phyloP scores from a whole-genome alignment of 2,888 invertebrate genomes.

The Hyles lineata region DNA sequence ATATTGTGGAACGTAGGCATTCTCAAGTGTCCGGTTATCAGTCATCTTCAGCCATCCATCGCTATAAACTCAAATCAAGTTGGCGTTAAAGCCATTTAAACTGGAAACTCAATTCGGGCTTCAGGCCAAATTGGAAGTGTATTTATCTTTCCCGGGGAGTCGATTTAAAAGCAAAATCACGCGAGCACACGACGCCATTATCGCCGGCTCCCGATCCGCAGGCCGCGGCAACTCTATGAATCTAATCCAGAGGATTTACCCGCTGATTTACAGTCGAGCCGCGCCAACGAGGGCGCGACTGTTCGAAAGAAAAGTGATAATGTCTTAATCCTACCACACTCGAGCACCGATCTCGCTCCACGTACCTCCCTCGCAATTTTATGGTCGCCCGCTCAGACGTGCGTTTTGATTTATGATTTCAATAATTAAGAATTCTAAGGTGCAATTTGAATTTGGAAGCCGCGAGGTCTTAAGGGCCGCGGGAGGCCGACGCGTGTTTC shows the following conservation, averaged over 20 bases:
- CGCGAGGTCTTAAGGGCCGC: conserved; percentile 70
- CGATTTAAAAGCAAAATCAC: conserved; percentile 85
- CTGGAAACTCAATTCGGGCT: conserved; percentile 67
- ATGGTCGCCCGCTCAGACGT: conserved; percentile 82
- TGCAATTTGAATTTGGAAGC: conserved; percentile 83
- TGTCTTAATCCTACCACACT: conserved; percentile 87
- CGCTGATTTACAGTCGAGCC: conserved; percentile 83
- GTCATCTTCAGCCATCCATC: conserved; percentile 68
- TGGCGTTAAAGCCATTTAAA: conserved; percentile 73
- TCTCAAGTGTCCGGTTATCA: conserved; percentile 63
- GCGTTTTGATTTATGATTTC: conserved; percentile 85
- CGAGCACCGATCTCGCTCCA: conserved; percentile 58
- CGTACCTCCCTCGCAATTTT: conserved; percentile 69
- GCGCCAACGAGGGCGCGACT: conserved; percentile 76
- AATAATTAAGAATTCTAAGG: conserved; percentile 85
- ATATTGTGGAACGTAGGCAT: not conserved
- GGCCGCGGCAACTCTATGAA: conserved; percentile 83
- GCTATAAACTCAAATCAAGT: conserved; percentile 68
- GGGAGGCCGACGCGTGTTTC: conserved; percentile 81
- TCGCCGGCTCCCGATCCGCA: conserved; percentile 77
- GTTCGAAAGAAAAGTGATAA: conserved; percentile 87
- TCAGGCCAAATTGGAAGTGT: conserved; percentile 73
- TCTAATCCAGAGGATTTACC: conserved; percentile 85
- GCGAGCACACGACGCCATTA: conserved; percentile 82
- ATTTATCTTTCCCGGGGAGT: conserved; percentile 79